Conservation (phyloP, 2,888 invertebrate species). For the Microplitis manilae region DNA sequence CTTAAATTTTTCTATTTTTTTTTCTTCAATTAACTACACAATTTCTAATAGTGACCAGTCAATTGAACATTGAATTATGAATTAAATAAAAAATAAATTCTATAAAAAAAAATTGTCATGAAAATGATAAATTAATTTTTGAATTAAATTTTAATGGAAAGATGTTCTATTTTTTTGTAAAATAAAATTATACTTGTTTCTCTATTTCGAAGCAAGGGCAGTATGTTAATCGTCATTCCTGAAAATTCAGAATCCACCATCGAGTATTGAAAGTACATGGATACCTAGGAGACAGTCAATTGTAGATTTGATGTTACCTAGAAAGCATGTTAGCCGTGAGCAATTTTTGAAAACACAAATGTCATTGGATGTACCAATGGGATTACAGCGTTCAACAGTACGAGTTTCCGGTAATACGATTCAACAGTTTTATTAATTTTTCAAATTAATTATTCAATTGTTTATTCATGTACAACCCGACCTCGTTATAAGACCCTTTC, state of each 20-base stretch:
- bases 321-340: slow-evolving; percentile 54
- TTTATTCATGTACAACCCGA: neutral
- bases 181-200: slow-evolving; percentile 46
- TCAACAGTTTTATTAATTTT: neutral
- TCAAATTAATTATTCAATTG: neutral
- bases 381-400: slow-evolving; percentile 57
- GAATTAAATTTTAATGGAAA: neutral
- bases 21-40: too few relatives aligned
- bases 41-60: too few relatives aligned
- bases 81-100: neutral
- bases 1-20: too few relatives aligned
- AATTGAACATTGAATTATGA: too few relatives aligned
- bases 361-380: slow-evolving; percentile 60
- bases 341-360: slow-evolving; percentile 57
- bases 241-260: slow-evolving; percentile 62
- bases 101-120: neutral
- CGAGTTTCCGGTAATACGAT: slow-evolving; percentile 58
- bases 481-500: too few relatives aligned
- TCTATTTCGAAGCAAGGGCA: slow-evolving; percentile 49
- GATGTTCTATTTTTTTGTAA: slow-evolving; percentile 17
- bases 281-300: slow-evolving; percentile 58
- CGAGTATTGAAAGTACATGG: slow-evolving; percentile 52
- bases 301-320: slow-evolving; percentile 56
- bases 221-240: slow-evolving; percentile 53
- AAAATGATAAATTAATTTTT: neutral